Percentiles rank a stretch among this genome's conserved stretches.
These are phyloP conservation scores for Luidia sarsii DNA, from an alignment of 53 echinoderm and acorn worm genomes.

Conservation along the genomic window DNA sequence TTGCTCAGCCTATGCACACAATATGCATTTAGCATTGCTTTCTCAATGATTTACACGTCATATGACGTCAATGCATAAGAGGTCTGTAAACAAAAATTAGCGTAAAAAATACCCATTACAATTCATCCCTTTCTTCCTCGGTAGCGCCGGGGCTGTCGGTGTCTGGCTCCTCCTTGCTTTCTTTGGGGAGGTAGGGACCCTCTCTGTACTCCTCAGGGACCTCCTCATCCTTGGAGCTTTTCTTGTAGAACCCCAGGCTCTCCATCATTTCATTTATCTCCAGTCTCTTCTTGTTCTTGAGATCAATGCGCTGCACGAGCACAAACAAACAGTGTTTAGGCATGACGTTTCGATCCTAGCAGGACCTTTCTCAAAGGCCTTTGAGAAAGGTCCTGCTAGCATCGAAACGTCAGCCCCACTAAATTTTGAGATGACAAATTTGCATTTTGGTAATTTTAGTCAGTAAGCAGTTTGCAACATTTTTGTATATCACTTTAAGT, in stretches of 20 bases:
- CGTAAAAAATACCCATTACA: neutral
- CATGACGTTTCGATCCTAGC: no score
- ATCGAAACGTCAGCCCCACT: no score
- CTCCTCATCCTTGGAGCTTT: conserved; percentile 60
- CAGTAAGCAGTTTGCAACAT: no score
- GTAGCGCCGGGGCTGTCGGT: neutral
- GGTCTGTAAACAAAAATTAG: neutral
- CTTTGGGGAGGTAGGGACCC: conserved; percentile 73
- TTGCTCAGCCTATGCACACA: no score
- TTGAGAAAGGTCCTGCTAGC: no score
- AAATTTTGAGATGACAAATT: no score
- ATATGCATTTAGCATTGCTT: no score
- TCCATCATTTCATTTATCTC: conserved; percentile 60
- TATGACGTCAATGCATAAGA: no score
- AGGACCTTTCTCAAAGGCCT: no score
- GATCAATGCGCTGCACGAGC: conserved; percentile 62
- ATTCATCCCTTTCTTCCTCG: conserved; percentile 21
- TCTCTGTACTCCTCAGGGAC: conserved; percentile 76
- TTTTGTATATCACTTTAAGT: no score
- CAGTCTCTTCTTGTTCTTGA: conserved; percentile 37
- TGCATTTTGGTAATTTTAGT: no score
- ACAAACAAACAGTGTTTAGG: neutral
- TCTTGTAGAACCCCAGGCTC: conserved; percentile 77
- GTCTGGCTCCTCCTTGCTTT: neutral
- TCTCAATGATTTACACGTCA: no score